A percentile compares a stretch with the other conserved stretches of the same genome.
Conservation (phyloP, 53 echinoderm and acorn worm genomes). For the Echinarachnius parma region DNA sequence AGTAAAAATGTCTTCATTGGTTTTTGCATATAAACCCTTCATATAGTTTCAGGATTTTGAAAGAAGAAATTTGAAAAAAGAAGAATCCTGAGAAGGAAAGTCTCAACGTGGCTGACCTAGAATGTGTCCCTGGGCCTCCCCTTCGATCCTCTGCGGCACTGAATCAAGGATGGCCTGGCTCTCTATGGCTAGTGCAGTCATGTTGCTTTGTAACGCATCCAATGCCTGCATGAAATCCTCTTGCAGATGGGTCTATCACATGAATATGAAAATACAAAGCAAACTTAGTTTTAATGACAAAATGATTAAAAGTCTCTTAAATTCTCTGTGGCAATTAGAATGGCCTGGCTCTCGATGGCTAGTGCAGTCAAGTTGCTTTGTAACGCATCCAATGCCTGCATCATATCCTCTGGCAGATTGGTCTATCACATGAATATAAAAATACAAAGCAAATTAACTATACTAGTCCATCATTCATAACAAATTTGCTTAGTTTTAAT, state of each 20-base stretch:
- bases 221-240: constrained; percentile 11
- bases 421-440: constrained; percentile 1
- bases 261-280: neutral
- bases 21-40: too few relatives aligned
- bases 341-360: constrained; percentile 6
- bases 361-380: constrained; percentile 10
- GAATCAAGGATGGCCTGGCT: constrained; percentile 18
- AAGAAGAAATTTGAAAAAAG: too few relatives aligned
- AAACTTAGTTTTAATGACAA: too few relatives aligned
- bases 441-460: too few relatives aligned
- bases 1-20: too few relatives aligned
- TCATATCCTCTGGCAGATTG: constrained; percentile 5
- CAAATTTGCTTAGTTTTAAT: too few relatives aligned
- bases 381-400: constrained; percentile 10
- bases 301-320: too few relatives aligned
- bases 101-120: too few relatives aligned
- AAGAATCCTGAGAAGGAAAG: too few relatives aligned
- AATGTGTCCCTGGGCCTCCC: too few relatives aligned
- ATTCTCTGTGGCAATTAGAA: constrained; percentile 20
- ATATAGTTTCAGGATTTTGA: too few relatives aligned
- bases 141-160: constrained; percentile 11
- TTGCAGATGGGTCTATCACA: constrained; percentile 14
- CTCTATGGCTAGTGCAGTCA: constrained; percentile 3
- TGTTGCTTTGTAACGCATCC: constrained; percentile 7
- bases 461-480: too few relatives aligned